A percentile compares a stretch with the other conserved stretches of the same genome.
phyloP scores from a whole-genome alignment of 1,140 invertebrate species.

The Medauroidea extradentata region DNA sequence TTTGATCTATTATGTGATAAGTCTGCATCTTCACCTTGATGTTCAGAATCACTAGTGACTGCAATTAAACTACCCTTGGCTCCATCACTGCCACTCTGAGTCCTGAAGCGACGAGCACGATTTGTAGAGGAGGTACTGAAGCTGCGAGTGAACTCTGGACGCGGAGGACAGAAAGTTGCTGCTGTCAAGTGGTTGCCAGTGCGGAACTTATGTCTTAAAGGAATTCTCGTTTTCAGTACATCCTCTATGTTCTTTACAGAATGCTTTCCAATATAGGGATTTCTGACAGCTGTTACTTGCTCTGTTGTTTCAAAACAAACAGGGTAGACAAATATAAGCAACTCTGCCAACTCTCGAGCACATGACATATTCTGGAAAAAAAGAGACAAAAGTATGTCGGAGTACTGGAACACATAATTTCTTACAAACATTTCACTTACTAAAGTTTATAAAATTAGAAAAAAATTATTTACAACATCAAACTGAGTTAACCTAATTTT shows the following conservation, averaged over 20 bases:
- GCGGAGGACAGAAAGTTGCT: not conserved
- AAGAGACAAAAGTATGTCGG: constrained; percentile 1
- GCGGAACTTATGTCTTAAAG: constrained; percentile 1
- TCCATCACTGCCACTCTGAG: not conserved
- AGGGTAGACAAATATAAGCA: constrained; percentile 57
- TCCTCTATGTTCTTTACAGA: constrained; percentile 1
- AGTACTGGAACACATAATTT: constrained; percentile 9
- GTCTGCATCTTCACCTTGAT: not conserved
- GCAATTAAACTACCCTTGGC: not conserved
- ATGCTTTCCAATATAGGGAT: constrained; percentile 5
- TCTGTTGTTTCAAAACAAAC: constrained; percentile 32
- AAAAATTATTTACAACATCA: not conserved
- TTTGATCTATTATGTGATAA: constrained; percentile 43
- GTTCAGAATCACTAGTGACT: constrained; percentile 12
- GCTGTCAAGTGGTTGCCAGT: not conserved
- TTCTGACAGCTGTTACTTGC: not conserved
- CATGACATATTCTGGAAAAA: constrained; percentile 49
- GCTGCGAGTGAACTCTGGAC: constrained; percentile 6
- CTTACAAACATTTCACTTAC: not conserved
- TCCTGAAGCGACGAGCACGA: not conserved
- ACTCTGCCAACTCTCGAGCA: constrained; percentile 53
- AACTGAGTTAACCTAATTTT: not conserved
- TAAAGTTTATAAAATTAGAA: not conserved
- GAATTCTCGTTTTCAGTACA: constrained; percentile 1
- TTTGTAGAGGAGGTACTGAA: constrained; percentile 5